Percentiles rank a stretch among this genome's conserved stretches.
These are phyloP conservation scores for Ophioninae sp. DNA, from an alignment of 2,888 invertebrate genomes.

Conservation along the genomic window DNA sequence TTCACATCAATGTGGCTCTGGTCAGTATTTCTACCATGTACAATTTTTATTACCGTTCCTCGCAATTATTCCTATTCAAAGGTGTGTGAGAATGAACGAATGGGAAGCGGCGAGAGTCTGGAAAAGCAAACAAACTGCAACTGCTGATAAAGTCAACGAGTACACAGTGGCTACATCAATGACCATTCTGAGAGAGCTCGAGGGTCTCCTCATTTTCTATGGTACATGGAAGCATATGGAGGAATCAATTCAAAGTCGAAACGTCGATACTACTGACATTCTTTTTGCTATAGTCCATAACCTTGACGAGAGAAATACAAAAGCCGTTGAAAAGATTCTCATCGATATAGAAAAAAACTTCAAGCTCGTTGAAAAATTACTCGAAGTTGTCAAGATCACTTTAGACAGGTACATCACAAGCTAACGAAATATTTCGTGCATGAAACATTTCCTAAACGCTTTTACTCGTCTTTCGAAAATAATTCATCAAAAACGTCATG, in stretches of 20 bases:
- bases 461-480: background rate
- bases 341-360: slow-evolving; percentile 74
- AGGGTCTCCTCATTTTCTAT: slow-evolving; percentile 83
- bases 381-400: slow-evolving; percentile 72
- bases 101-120: slow-evolving; percentile 84
- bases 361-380: slow-evolving; percentile 70
- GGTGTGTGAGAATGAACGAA: slow-evolving; percentile 83
- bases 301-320: slow-evolving; percentile 69
- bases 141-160: slow-evolving; percentile 72
- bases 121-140: slow-evolving; percentile 81
- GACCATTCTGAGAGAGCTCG: slow-evolving; percentile 82
- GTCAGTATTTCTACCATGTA: slow-evolving; percentile 75
- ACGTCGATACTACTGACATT: slow-evolving; percentile 4
- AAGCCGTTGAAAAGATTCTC: slow-evolving; percentile 70
- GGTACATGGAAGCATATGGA: slow-evolving; percentile 72
- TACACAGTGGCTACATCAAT: slow-evolving; percentile 79
- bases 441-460: background rate
- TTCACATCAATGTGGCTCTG: slow-evolving; percentile 85
- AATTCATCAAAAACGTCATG: background rate
- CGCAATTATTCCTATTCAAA: slow-evolving; percentile 66
- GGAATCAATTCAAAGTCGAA: background rate
- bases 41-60: background rate
- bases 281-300: slow-evolving; percentile 70
- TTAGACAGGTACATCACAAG: slow-evolving; percentile 66
- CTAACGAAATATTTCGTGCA: background rate